phyloP scores from a whole-genome alignment of 2,113 vertebrate genomes.

The Pandion haliaetus region DNA sequence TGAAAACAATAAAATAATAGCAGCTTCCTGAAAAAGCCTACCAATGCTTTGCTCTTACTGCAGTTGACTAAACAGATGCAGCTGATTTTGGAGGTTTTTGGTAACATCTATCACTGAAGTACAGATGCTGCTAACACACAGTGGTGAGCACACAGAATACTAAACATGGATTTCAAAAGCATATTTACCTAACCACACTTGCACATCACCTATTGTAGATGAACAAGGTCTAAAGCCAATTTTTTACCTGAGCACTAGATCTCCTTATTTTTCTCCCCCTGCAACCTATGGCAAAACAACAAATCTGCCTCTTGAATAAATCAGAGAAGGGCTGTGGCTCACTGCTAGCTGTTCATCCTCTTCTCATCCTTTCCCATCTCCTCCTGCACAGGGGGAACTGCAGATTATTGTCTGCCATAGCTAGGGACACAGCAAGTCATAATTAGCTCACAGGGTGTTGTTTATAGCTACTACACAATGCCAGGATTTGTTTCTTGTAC shows the following conservation, averaged over 20 bases:
- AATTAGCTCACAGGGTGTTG: constrained; percentile 55
- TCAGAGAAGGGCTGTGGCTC: not conserved
- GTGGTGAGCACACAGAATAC: constrained; percentile 31
- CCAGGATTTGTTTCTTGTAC: constrained; percentile 57
- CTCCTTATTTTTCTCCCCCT: not conserved
- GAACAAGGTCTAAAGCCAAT: constrained; percentile 11
- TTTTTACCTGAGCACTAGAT: not conserved
- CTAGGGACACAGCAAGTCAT: constrained; percentile 33
- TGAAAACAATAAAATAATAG: not conserved
- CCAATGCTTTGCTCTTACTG: not conserved
- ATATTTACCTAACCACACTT: constrained; percentile 17
- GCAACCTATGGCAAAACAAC: not conserved
- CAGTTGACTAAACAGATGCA: constrained; percentile 30
- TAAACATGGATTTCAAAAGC: constrained; percentile 24
- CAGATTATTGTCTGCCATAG: constrained; percentile 23
- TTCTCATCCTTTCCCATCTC: not conserved
- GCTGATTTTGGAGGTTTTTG: constrained; percentile 33
- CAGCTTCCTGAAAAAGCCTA: not conserved
- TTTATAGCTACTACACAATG: constrained; percentile 57
- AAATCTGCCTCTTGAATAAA: constrained; percentile 5
- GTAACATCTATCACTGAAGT: constrained; percentile 39
- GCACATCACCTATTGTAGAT: not conserved
- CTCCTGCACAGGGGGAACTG: not conserved
- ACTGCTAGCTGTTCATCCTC: not conserved
- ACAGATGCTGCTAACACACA: constrained; percentile 23